Percentiles rank a stretch among this genome's conserved stretches.
phyloP scores from a whole-genome alignment of 2,797 vertebrate species.

The Rhynchonycteris naso region DNA sequence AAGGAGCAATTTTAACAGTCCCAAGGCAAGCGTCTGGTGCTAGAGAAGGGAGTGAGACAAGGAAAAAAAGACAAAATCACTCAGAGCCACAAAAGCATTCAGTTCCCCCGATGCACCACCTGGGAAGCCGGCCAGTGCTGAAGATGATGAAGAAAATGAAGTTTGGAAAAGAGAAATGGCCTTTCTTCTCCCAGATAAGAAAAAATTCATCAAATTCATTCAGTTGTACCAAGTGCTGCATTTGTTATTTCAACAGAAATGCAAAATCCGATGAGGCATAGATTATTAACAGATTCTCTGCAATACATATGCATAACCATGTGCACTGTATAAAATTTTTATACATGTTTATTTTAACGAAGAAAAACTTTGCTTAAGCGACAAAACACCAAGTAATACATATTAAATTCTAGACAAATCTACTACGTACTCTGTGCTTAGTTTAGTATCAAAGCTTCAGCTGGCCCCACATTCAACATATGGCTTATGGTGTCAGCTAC shows the following conservation, averaged over 20 bases:
- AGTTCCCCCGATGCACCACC: constrained; percentile 4
- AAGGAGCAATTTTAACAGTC: constrained; percentile 48
- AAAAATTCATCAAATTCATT: constrained; percentile 54
- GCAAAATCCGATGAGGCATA: constrained; percentile 64
- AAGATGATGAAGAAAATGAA: constrained; percentile 60
- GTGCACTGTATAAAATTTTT: constrained; percentile 68
- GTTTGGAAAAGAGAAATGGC: constrained; percentile 53
- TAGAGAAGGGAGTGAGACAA: not conserved
- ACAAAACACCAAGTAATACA: constrained; percentile 77
- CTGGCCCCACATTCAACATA: constrained; percentile 66
- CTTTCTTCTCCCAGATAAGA: constrained; percentile 56
- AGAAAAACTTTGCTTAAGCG: constrained; percentile 71
- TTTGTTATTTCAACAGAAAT: constrained; percentile 78
- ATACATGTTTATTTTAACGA: constrained; percentile 77
- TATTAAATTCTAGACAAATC: constrained; percentile 74
- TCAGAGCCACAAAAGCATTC: constrained; percentile 49
- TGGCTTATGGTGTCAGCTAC: constrained; percentile 64
- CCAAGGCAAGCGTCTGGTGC: not conserved
- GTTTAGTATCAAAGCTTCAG: constrained; percentile 69
- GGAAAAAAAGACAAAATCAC: constrained; percentile 13
- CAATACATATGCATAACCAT: constrained; percentile 78
- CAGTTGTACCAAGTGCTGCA: constrained; percentile 67
- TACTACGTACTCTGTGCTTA: constrained; percentile 69
- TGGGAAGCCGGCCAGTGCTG: constrained; percentile 58
- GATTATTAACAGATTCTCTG: constrained; percentile 77